Evolutionary conservation across 2,797 vertebrate species (phyloP), one percentile per base, ranked within the genome.

Genomic region (Syngnathus rostellatus): DNA sequence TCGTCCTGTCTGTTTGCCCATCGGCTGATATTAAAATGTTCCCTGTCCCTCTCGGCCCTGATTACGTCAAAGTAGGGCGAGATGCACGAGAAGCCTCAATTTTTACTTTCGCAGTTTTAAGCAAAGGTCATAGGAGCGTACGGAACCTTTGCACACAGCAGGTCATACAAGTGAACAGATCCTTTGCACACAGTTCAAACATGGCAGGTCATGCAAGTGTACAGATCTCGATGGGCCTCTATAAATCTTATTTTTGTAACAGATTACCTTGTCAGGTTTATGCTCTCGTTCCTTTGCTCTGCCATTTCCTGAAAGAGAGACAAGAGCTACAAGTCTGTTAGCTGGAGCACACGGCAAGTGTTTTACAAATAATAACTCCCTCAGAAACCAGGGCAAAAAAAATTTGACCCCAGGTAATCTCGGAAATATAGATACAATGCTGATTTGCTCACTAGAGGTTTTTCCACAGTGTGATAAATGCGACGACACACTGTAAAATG

Each of bases 1-100:
- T 85, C 39, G 86, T 89, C 82, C 77, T 67, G 82, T 84, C 77
- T 81, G 75, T 82, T 69, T 58, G 55, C 65, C 60, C 83, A 83
- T 84, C 31, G 76, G 80, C 68, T 74, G 70, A 74, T 77, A 69
- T 74, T 71, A 65, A 72, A 72, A 59, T 69, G n/a, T 84, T 76
- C 66, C 65, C 61, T 70, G 67, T 76, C 79, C 68, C 68, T 37
- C 64, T 74, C 73, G 64, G 67, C 76, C 66, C 76, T 71, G 74
- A 77, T 83, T 87, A 83, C 73, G 7, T 57, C n/a, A 74, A 78
- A 78, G 64, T 71, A 77, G 68, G 63, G 72, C 77, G 62, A 16
- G 68, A 72, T 66, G 64, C 59, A 63, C 46, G 51, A 21, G 54
- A 72, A 68, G 64, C 63, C 68, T 72, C 64, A 53, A 57, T 21